A percentile compares a stretch with the other conserved stretches of the same genome.
Evolutionary conservation across 2,888 invertebrate genomes (phyloP).

Genomic region (Eueremaeus valkanovi): DNA sequence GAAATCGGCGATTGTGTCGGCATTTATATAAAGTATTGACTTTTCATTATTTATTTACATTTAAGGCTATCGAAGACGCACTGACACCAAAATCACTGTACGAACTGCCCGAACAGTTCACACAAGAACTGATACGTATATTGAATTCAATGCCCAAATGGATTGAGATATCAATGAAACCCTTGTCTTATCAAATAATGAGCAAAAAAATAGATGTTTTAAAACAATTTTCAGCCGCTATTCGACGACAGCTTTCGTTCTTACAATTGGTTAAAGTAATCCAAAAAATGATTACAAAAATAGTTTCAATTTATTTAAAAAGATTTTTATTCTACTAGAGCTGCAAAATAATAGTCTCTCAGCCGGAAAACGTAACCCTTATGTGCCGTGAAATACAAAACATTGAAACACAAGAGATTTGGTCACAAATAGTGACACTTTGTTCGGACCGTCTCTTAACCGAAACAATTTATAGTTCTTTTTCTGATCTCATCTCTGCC

Average conservation of each 20-base stretch:
- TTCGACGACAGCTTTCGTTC: constrained; percentile 21
- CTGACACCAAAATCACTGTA: constrained; percentile 2
- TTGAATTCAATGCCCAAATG: constrained; percentile 22
- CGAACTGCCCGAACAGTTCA: constrained; percentile 32
- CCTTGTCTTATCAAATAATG: not conserved
- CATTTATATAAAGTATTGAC: not conserved
- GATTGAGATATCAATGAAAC: constrained; percentile 2
- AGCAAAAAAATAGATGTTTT: constrained; percentile 7
- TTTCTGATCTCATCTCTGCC: not conserved
- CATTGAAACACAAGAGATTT: constrained; percentile 3
- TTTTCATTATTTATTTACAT: not conserved
- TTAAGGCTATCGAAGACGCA: constrained; percentile 32
- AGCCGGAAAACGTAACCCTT: not conserved
- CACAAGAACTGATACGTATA: constrained; percentile 15
- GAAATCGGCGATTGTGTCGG: too few relatives aligned
- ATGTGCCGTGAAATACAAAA: not conserved
- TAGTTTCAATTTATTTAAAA: too few relatives aligned
- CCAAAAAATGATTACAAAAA: too few relatives aligned
- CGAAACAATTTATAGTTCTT: not conserved
- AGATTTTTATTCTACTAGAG: too few relatives aligned
- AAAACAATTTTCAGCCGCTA: constrained; percentile 19
- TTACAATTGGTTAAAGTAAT: constrained; percentile 29
- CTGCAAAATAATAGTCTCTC: constrained; percentile 19
- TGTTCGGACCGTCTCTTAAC: not conserved
- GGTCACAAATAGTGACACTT: constrained; percentile 1